These are phyloP conservation scores for Cherax destructor DNA, from an alignment of 1,140 invertebrate species.

Conservation along the genomic window DNA sequence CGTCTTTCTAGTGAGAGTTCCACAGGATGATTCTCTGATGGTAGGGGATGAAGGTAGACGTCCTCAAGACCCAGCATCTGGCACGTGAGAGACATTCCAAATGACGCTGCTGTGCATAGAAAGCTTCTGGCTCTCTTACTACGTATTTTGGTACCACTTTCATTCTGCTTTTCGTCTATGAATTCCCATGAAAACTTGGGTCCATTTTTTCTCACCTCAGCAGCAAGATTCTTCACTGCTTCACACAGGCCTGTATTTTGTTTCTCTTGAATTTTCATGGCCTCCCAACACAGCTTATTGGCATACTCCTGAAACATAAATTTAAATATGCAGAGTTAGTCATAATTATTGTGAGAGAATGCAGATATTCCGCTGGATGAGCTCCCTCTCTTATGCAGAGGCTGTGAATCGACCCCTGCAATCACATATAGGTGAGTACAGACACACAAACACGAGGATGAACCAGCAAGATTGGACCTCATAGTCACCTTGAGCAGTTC, in stretches of 20 bases:
- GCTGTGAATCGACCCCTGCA: too few relatives aligned
- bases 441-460: too few relatives aligned
- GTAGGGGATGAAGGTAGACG: neutral
- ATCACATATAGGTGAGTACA: too few relatives aligned
- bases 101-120: neutral
- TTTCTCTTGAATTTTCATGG: neutral
- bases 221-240: neutral
- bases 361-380: too few relatives aligned
- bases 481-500: too few relatives aligned
- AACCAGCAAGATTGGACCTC: too few relatives aligned
- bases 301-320: neutral
- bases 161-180: too few relatives aligned
- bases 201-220: neutral
- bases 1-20: neutral
- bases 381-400: too few relatives aligned
- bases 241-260: neutral
- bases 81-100: slow-evolving; percentile 5
- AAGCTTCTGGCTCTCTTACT: neutral
- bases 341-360: too few relatives aligned
- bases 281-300: neutral
- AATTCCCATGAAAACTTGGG: neutral
- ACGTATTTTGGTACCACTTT: too few relatives aligned
- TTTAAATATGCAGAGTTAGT: neutral
- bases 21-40: neutral
- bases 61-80: slow-evolving; percentile 7